Percentiles rank a stretch among this genome's conserved stretches.
Evolutionary conservation across 2,113 vertebrate genomes (phyloP).

Genomic region (Carollia perspicillata): DNA sequence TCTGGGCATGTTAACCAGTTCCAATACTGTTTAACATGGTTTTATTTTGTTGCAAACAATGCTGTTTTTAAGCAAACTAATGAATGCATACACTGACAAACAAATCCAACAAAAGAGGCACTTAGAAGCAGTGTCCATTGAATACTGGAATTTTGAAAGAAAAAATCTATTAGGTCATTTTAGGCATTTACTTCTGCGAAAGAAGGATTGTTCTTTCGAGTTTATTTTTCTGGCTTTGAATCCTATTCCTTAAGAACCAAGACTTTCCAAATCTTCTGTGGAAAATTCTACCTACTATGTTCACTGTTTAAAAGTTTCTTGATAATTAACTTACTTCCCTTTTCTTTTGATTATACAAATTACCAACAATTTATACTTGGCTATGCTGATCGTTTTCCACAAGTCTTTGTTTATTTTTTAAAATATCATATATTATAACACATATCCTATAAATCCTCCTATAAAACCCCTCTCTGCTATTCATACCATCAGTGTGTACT

Average conservation of each 20-base stretch:
- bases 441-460: background rate
- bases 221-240: slow-evolving; percentile 42
- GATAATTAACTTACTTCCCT: background rate
- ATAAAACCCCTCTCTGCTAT: background rate
- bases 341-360: background rate
- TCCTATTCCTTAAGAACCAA: background rate
- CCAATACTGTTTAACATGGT: slow-evolving; percentile 65
- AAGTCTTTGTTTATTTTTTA: background rate
- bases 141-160: slow-evolving; percentile 61
- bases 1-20: slow-evolving; percentile 64
- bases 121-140: slow-evolving; percentile 73
- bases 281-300: background rate
- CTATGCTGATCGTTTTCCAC: background rate
- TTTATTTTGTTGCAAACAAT: slow-evolving; percentile 75
- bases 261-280: background rate
- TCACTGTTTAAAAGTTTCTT: background rate
- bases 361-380: background rate
- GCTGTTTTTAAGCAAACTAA: slow-evolving; percentile 77
- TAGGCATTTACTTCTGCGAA: slow-evolving; percentile 48
- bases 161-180: slow-evolving; percentile 74
- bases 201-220: slow-evolving; percentile 67
- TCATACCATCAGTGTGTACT: background rate
- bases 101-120: slow-evolving; percentile 78
- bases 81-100: slow-evolving; percentile 77
- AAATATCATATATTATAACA: background rate